Evolutionary conservation across 2,113 vertebrate genomes (phyloP).

Genomic region (Pluvialis apricaria): DNA sequence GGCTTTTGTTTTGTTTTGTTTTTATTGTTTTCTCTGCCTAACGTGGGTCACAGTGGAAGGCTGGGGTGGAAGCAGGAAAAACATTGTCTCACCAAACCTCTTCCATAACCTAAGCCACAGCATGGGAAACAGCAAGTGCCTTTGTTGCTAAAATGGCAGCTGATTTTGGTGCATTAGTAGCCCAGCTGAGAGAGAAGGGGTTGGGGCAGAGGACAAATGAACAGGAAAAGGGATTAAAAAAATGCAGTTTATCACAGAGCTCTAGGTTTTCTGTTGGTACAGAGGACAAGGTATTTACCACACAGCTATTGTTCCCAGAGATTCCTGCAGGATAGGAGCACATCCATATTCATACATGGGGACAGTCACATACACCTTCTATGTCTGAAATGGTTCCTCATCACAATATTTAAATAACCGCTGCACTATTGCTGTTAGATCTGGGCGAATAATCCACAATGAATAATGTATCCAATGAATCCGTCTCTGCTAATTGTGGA

Average conservation of each 20-base stretch:
- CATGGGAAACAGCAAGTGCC: neutral
- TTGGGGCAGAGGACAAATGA: neutral
- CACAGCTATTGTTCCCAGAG: neutral
- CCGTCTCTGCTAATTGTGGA: slow-evolving; percentile 37
- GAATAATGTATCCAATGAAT: slow-evolving; percentile 54
- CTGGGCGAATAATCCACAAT: slow-evolving; percentile 44
- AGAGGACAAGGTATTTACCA: neutral
- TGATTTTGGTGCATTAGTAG: neutral
- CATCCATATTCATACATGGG: neutral
- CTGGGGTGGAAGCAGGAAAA: neutral
- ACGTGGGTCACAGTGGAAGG: neutral
- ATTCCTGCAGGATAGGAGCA: slow-evolving; percentile 11
- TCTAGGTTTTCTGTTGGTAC: neutral
- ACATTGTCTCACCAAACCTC: neutral
- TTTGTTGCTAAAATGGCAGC: neutral
- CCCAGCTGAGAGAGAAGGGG: neutral
- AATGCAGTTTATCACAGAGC: neutral
- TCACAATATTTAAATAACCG: neutral
- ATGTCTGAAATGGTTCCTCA: neutral
- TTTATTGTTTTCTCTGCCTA: neutral
- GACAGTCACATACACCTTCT: neutral
- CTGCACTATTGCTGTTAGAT: neutral
- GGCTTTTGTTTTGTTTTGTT: neutral
- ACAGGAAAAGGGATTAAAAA: neutral
- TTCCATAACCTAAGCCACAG: neutral